These are phyloP conservation scores for Sanderia malayensis DNA, from an alignment of 30 jellyfish, hydroid and myxozoan species.

Conservation along the genomic window DNA sequence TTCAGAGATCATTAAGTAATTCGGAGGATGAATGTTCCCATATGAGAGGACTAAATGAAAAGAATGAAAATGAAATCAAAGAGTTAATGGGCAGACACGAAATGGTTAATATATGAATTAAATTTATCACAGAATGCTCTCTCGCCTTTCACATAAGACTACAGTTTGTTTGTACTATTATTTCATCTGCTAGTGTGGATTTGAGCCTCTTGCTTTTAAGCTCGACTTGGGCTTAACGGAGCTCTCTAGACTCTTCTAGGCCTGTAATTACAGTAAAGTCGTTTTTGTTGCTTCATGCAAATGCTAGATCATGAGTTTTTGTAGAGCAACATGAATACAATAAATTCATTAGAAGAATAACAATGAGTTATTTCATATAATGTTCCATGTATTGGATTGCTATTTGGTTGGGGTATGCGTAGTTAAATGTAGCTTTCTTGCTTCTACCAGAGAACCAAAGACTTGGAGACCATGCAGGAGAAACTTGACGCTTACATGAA, in stretches of 20 bases:
- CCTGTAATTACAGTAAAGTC: too few species aligned
- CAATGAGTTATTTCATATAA: neutral
- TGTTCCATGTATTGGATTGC: neutral
- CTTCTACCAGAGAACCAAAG: constrained; percentile 29
- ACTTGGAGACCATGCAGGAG: constrained; percentile 21
- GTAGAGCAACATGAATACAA: neutral
- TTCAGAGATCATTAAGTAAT: constrained; percentile 80
- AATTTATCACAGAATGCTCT: too few species aligned
- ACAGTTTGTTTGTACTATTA: too few species aligned
- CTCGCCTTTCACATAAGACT: too few species aligned
- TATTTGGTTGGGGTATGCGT: too few species aligned
- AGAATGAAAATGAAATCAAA: constrained; percentile 66
- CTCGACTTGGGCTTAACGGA: too few species aligned
- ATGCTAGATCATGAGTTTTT: neutral
- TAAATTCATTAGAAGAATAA: neutral
- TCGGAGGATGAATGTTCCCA: constrained; percentile 95
- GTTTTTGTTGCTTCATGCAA: too few species aligned
- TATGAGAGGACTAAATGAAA: constrained; percentile 50
- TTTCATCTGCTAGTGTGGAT: too few species aligned
- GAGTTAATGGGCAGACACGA: constrained; percentile 67
- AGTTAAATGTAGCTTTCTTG: neutral
- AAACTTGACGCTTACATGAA: constrained; percentile 15
- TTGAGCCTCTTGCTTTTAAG: too few species aligned
- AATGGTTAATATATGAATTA: too few species aligned
- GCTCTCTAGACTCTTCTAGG: too few species aligned